phyloP scores from a whole-genome alignment of 2,888 invertebrate genomes.

The Pristionchus japonicus region DNA sequence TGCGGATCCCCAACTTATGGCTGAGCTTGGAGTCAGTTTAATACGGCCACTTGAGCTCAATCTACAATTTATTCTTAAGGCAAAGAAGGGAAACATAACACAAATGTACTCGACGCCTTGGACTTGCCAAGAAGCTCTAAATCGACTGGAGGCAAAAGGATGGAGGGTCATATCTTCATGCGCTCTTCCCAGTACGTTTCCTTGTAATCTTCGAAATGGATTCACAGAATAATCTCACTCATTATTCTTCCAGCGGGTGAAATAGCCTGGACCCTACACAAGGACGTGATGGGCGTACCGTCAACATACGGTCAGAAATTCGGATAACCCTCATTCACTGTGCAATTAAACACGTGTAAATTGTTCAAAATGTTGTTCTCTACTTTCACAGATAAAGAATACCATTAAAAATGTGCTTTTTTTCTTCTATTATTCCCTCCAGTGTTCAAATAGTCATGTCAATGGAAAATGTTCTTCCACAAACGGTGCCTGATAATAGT shows the following conservation, averaged over 20 bases:
- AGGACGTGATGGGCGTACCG: background rate
- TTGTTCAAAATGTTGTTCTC: background rate
- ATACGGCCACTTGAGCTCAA: too few species aligned
- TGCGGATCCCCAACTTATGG: background rate
- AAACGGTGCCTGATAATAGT: too few species aligned
- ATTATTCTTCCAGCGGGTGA: background rate
- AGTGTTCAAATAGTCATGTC: too few species aligned
- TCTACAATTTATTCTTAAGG: background rate
- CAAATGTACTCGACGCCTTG: background rate
- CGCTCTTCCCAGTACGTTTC: background rate
- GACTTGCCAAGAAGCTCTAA: background rate
- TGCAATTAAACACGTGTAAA: too few species aligned
- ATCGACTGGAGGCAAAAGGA: background rate
- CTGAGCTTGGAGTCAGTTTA: background rate
- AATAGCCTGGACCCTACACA: background rate
- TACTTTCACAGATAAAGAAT: too few species aligned
- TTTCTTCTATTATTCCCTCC: too few species aligned
- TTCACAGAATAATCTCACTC: background rate
- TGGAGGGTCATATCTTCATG: background rate
- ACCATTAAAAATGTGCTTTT: too few species aligned
- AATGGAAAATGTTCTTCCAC: too few species aligned
- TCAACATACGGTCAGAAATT: background rate
- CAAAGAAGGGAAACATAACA: background rate
- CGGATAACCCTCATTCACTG: background rate
- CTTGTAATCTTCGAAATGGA: too few species aligned